Conservation (phyloP, 2,797 vertebrate genomes). For the Cossypha caffra region DNA sequence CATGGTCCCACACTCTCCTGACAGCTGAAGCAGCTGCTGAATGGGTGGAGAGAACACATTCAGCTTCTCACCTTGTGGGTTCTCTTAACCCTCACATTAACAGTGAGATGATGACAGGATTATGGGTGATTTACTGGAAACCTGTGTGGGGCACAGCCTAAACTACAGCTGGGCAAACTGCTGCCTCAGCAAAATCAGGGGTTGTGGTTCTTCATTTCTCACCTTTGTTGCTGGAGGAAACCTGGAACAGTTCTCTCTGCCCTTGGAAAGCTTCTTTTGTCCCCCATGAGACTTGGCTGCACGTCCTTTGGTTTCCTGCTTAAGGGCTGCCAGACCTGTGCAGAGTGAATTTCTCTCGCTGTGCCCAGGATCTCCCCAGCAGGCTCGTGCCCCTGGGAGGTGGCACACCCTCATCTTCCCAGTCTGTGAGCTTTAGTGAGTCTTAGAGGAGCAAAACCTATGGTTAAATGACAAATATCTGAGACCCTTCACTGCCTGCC, state of each 20-base stretch:
- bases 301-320: not conserved
- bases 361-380: not conserved
- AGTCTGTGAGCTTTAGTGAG: not conserved
- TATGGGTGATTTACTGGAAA: not conserved
- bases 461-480: not conserved
- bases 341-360: not conserved
- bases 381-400: not conserved
- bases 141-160: rapidly evolving
- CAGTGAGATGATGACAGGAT: not conserved
- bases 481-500: not conserved
- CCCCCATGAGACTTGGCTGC: not conserved
- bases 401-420: not conserved
- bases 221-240: not conserved
- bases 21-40: not conserved
- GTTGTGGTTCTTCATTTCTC: not conserved
- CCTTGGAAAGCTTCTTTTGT: not conserved
- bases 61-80: not conserved
- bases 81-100: not conserved
- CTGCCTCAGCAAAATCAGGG: not conserved
- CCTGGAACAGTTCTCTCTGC: not conserved
- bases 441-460: not conserved
- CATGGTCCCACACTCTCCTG: rapidly evolving
- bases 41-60: not conserved
- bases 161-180: not conserved
- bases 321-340: not conserved